These are phyloP conservation scores for Daktulosphaira vitifoliae DNA, from an alignment of 1,140 invertebrate species.

Conservation along the genomic window DNA sequence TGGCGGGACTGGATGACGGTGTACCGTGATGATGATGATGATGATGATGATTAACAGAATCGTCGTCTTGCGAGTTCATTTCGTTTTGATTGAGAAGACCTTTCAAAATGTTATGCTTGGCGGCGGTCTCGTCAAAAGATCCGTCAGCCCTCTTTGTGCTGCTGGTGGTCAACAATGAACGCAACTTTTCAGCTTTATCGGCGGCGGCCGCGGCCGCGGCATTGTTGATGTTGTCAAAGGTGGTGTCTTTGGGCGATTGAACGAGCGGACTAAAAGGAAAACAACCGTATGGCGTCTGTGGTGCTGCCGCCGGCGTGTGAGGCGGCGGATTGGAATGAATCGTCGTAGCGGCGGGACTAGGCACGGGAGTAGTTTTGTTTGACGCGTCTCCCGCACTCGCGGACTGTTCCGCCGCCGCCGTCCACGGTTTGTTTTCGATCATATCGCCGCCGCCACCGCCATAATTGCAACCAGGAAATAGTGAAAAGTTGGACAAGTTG, in stretches of 20 bases:
- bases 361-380: constrained; percentile 46
- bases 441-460: neutral
- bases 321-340: constrained; percentile 48
- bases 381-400: constrained; percentile 42
- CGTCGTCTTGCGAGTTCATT: constrained; percentile 50
- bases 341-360: constrained; percentile 44
- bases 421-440: constrained; percentile 25
- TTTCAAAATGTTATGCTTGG: constrained; percentile 57
- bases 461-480: constrained; percentile 6
- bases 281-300: constrained; percentile 37
- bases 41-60: neutral
- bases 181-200: too few species aligned
- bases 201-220: constrained; percentile 49
- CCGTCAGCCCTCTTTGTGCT: constrained; percentile 44
- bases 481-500: constrained; percentile 9
- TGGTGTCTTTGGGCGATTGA: constrained; percentile 42
- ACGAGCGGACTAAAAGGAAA: constrained; percentile 53
- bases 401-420: neutral
- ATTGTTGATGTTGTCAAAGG: constrained; percentile 34
- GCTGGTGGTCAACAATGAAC: constrained; percentile 57
- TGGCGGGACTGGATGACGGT: constrained; percentile 1
- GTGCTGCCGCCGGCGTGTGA: constrained; percentile 46
- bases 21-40: too few species aligned
- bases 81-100: constrained; percentile 71
- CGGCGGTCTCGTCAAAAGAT: constrained; percentile 43